Conservation (phyloP, 64 coral and sea anemone species). For the Acropora tenuis region DNA sequence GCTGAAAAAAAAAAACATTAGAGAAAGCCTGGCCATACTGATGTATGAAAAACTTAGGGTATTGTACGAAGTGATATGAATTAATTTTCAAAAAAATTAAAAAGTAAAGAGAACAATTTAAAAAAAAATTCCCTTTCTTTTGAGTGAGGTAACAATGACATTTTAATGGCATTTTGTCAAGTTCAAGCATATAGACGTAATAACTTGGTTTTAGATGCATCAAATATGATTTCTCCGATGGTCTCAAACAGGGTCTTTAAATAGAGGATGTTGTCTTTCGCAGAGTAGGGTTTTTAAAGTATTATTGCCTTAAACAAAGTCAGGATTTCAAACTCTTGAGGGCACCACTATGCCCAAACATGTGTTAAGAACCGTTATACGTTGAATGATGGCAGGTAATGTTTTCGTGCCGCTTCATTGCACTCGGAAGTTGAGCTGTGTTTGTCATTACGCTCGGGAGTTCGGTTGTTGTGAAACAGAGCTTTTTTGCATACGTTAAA, state of each 20-base stretch:
- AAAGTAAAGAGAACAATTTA: not conserved
- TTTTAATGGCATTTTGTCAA: not conserved
- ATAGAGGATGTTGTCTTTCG: not conserved
- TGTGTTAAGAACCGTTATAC: not conserved
- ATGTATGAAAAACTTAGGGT: not conserved
- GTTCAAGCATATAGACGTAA: not conserved
- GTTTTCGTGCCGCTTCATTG: too few species aligned
- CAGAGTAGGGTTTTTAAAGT: too few species aligned
- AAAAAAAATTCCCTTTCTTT: not conserved
- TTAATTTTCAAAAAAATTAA: not conserved
- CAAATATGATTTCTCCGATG: not conserved
- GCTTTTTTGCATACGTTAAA: too few species aligned
- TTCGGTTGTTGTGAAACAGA: too few species aligned
- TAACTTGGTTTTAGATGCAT: not conserved
- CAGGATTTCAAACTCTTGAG: too few species aligned
- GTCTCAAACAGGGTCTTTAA: not conserved
- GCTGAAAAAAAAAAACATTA: too few species aligned
- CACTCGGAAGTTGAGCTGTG: too few species aligned
- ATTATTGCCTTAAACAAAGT: not conserved
- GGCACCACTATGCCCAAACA: not conserved
- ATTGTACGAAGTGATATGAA: not conserved
- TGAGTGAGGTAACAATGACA: not conserved
- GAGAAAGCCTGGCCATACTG: not conserved
- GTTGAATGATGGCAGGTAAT: too few species aligned
- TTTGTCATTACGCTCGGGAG: not conserved